phyloP scores from a whole-genome alignment of 2,113 vertebrate species.

The Equus quagga region DNA sequence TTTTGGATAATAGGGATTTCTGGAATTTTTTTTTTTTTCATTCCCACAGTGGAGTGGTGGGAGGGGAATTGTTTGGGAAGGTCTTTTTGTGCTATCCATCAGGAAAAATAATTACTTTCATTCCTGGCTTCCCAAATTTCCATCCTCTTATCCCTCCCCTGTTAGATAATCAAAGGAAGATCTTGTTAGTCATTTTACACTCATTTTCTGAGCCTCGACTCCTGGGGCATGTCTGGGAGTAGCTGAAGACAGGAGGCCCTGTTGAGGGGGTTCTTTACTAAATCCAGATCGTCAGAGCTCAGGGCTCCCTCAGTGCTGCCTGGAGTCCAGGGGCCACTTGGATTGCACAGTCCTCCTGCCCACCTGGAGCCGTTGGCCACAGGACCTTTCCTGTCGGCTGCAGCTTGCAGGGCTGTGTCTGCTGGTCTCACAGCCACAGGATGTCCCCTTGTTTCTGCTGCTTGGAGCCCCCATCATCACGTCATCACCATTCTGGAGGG shows the following conservation, averaged over 20 bases:
- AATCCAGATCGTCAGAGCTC: not conserved
- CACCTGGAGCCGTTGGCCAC: not conserved
- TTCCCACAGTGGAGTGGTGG: slow-evolving; percentile 28
- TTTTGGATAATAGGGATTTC: slow-evolving; percentile 35
- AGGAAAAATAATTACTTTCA: slow-evolving; percentile 31
- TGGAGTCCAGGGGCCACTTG: not conserved
- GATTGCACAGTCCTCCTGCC: not conserved
- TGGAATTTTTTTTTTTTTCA: not conserved
- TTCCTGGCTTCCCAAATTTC: not conserved
- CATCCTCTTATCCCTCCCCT: not conserved
- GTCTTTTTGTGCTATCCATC: not conserved
- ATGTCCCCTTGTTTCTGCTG: not conserved
- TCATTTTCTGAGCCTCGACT: not conserved
- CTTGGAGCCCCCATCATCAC: not conserved
- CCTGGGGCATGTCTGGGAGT: not conserved
- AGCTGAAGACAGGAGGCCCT: not conserved
- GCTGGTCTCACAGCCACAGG: not conserved
- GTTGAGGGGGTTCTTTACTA: not conserved
- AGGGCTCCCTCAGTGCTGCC: not conserved
- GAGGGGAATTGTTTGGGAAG: not conserved
- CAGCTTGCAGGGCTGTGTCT: not conserved
- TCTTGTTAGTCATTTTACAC: not conserved
- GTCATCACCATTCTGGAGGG: not conserved
- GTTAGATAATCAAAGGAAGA: not conserved
- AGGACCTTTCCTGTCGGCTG: not conserved